Percentiles rank a stretch among this genome's conserved stretches.
Evolutionary conservation across 1,140 invertebrate genomes (phyloP).

Genomic region (Ips typographus): DNA sequence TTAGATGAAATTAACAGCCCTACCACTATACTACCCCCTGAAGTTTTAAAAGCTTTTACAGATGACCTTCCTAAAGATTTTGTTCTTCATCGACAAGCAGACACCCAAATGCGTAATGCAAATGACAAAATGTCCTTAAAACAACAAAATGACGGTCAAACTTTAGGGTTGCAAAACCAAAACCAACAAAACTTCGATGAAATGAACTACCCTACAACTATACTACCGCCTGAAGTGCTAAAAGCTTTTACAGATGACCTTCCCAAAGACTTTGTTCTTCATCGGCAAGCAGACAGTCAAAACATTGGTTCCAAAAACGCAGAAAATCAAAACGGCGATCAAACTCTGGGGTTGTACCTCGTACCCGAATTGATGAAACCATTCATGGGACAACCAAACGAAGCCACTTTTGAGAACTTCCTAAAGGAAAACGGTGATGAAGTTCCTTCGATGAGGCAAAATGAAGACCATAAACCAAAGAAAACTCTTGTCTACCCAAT

Average conservation of each 20-base stretch:
- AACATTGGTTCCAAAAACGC: background rate
- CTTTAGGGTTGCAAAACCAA: no score
- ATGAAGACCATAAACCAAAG: background rate
- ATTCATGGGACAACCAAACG: slow-evolving; percentile 28
- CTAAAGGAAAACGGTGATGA: slow-evolving; percentile 25
- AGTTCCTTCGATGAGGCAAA: background rate
- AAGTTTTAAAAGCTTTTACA: slow-evolving; percentile 8
- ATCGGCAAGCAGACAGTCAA: no score
- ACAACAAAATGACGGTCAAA: no score
- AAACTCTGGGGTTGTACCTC: slow-evolving; percentile 17
- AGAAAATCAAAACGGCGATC: background rate
- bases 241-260: no score
- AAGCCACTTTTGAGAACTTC: slow-evolving; percentile 2
- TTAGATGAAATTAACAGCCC: no score
- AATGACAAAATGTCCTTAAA: no score
- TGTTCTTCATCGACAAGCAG: no score
- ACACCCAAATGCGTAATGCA: no score
- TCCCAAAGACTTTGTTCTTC: no score
- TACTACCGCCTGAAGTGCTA: no score
- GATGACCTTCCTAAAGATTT: slow-evolving; percentile 1
- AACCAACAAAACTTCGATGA: no score
- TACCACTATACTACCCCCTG: background rate
- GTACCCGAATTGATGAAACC: slow-evolving; percentile 25
- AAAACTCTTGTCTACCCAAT: background rate
- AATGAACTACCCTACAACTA: no score